Percentiles rank a stretch among this genome's conserved stretches.
Conservation (phyloP, 2,888 invertebrate species). For the Apodemia duryi region DNA sequence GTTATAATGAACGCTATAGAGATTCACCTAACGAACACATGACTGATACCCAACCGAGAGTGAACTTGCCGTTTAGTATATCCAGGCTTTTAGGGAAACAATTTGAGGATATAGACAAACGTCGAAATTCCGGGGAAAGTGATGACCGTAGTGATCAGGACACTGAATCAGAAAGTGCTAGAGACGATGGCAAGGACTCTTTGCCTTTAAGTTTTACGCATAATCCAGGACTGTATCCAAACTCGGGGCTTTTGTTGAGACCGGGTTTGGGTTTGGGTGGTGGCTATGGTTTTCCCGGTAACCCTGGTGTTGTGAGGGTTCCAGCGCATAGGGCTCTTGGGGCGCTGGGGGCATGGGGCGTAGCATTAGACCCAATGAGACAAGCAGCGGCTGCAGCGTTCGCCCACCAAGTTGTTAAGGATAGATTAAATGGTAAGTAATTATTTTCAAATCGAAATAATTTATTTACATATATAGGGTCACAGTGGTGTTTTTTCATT, state of each 20-base stretch:
- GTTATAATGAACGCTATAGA: constrained; percentile 67
- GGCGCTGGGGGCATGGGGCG: constrained; percentile 75
- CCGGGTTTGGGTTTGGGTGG: constrained; percentile 70
- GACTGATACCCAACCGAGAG: constrained; percentile 73
- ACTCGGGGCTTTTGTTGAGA: constrained; percentile 60
- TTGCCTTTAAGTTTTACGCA: constrained; percentile 66
- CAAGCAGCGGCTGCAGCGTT: constrained; percentile 86
- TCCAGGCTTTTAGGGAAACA: constrained; percentile 88
- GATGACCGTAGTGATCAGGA: constrained; percentile 73
- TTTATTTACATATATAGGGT: no score
- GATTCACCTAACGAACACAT: constrained; percentile 75
- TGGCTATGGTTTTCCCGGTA: constrained; percentile 78
- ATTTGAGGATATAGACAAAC: constrained; percentile 81
- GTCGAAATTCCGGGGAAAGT: constrained; percentile 71
- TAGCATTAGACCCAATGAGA: constrained; percentile 81
- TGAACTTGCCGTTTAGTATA: constrained; percentile 88
- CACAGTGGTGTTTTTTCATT: no score
- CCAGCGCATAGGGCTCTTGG: constrained; percentile 86
- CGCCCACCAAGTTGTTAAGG: constrained; percentile 90
- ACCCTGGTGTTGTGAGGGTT: constrained; percentile 89
- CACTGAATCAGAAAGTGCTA: constrained; percentile 73
- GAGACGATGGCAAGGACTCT: constrained; percentile 63
- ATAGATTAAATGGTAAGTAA: constrained; percentile 87
- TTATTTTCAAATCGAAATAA: no score
- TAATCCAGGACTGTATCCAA: constrained; percentile 61